Evolutionary conservation across 2,113 vertebrate genomes (phyloP).

Genomic region (Silurus asotus): DNA sequence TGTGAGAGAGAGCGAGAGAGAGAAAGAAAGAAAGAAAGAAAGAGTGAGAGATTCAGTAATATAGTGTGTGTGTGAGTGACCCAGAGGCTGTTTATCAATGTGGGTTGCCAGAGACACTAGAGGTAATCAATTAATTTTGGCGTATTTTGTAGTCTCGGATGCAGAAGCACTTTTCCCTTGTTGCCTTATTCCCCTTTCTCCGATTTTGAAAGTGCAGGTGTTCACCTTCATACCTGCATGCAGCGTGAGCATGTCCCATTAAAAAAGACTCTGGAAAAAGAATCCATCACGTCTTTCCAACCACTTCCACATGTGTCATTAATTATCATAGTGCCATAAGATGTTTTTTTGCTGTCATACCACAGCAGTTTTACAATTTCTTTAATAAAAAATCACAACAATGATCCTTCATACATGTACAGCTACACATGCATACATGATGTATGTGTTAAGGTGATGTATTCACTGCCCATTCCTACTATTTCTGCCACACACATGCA

Average conservation of each 20-base stretch:
- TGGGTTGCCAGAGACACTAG: neutral
- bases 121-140: neutral
- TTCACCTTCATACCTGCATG: neutral
- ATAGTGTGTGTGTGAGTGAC: neutral
- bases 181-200: neutral
- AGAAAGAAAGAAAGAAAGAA: too few species aligned
- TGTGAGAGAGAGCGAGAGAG: too few species aligned
- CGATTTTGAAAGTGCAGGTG: neutral
- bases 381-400: neutral
- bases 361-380: neutral
- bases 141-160: neutral
- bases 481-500: too few species aligned
- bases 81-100: neutral
- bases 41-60: too few species aligned
- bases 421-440: neutral
- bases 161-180: neutral
- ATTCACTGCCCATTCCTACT: too few species aligned
- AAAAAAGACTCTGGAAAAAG: neutral
- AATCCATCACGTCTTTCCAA: neutral
- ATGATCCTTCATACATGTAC: neutral
- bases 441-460: too few species aligned
- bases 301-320: neutral
- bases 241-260: neutral
- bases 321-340: neutral
- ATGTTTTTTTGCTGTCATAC: neutral